phyloP scores from a whole-genome alignment of 1,140 invertebrate genomes.

The Drosophila dunni region DNA sequence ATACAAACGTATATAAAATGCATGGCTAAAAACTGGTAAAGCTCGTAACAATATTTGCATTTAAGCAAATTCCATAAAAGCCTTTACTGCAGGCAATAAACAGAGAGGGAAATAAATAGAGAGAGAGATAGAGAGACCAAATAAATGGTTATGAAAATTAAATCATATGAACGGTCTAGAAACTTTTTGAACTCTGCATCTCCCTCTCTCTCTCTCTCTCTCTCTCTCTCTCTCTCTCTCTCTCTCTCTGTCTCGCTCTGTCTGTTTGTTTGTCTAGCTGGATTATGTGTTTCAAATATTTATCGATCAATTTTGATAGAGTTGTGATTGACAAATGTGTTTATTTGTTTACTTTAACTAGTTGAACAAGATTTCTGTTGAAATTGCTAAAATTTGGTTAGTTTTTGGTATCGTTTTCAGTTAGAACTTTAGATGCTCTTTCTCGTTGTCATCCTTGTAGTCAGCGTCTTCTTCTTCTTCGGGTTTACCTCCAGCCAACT shows the following conservation, averaged over 20 bases:
- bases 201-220: not conserved
- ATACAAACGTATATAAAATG: slow-evolving; percentile 43
- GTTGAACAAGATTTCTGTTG: too few species aligned
- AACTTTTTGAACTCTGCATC: slow-evolving; percentile 20
- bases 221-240: not conserved
- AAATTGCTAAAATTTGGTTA: not conserved
- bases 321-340: slow-evolving; percentile 10
- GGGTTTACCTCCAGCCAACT: too few species aligned
- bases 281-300: not conserved
- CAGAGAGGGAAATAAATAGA: not conserved
- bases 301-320: slow-evolving; percentile 8
- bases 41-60: slow-evolving; percentile 59
- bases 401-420: not conserved
- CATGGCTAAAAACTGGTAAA: slow-evolving; percentile 53
- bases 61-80: slow-evolving; percentile 58
- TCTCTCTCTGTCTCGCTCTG: not conserved
- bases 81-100: slow-evolving; percentile 29
- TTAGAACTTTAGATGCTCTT: not conserved
- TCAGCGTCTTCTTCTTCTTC: not conserved
- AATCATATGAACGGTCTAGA: slow-evolving; percentile 51
- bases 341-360: slow-evolving; percentile 10
- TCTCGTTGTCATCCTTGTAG: not conserved
- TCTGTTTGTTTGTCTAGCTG: not conserved
- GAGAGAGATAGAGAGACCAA: slow-evolving; percentile 22
- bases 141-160: slow-evolving; percentile 49